phyloP scores from a whole-genome alignment of 2,888 invertebrate genomes.

The Microdon myrmicae region DNA sequence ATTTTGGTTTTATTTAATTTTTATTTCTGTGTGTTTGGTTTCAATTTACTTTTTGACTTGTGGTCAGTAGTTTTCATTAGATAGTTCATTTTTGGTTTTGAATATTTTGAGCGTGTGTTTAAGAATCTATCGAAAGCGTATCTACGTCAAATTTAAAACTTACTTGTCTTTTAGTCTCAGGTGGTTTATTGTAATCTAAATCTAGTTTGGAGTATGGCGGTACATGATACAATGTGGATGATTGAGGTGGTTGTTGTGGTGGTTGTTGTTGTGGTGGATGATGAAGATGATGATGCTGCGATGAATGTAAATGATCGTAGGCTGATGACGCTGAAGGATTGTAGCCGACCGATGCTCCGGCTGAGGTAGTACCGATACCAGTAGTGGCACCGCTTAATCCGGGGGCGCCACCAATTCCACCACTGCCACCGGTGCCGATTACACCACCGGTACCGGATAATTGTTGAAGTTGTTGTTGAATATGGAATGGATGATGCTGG shows the following conservation, averaged over 20 bases:
- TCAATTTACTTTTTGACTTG: too few relatives aligned
- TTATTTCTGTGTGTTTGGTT: constrained; percentile 3
- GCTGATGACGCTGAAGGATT: constrained; percentile 35
- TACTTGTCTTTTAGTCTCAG: constrained; percentile 68
- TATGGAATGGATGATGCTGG: constrained; percentile 64
- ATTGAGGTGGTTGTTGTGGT: constrained; percentile 54
- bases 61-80: constrained; percentile 15
- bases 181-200: constrained; percentile 68
- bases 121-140: constrained; percentile 68
- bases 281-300: constrained; percentile 57
- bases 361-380: constrained; percentile 60
- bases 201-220: constrained; percentile 67
- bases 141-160: constrained; percentile 69
- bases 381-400: constrained; percentile 61
- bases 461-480: constrained; percentile 65
- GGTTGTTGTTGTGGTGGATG: constrained; percentile 56
- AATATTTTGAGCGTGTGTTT: constrained; percentile 52
- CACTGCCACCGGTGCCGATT: constrained; percentile 32
- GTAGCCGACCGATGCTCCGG: constrained; percentile 37
- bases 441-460: constrained; percentile 61
- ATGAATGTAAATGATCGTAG: constrained; percentile 40
- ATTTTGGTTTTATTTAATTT: constrained; percentile 24
- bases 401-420: constrained; percentile 54
- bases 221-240: constrained; percentile 55
- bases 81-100: constrained; percentile 3